phyloP scores from a whole-genome alignment of 2,797 vertebrate genomes.

The Masticophis lateralis region DNA sequence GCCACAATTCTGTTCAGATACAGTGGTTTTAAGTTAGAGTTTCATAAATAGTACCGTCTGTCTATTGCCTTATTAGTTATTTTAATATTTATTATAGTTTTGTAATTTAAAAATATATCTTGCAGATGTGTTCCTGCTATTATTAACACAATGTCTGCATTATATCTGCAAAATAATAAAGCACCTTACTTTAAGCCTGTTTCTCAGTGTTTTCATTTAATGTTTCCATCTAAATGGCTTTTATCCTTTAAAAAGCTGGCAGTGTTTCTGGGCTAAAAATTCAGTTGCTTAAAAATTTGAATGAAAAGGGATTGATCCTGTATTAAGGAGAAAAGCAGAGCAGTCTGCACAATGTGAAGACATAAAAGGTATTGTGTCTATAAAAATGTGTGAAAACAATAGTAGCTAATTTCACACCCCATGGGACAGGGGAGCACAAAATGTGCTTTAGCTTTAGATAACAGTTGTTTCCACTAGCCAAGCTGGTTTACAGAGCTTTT shows the following conservation, averaged over 20 bases:
- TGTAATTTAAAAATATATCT: background rate
- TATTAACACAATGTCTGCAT: background rate
- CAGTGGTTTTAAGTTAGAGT: background rate
- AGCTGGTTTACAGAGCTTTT: constrained; percentile 67
- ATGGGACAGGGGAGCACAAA: constrained; percentile 69
- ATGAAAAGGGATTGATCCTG: constrained; percentile 59
- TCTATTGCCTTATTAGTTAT: background rate
- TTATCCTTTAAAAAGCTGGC: background rate
- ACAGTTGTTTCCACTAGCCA: constrained; percentile 68
- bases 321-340: constrained; percentile 62
- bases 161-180: constrained; percentile 1
- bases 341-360: constrained; percentile 67
- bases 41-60: background rate
- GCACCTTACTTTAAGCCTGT: constrained; percentile 23
- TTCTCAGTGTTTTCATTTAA: constrained; percentile 39
- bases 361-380: constrained; percentile 75
- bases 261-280: constrained; percentile 52
- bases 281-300: constrained; percentile 69
- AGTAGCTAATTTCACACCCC: constrained; percentile 79
- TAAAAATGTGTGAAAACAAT: constrained; percentile 76
- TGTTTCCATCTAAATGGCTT: constrained; percentile 36
- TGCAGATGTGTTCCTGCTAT: background rate
- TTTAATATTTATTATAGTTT: background rate
- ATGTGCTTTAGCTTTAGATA: constrained; percentile 77
- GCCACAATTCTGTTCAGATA: background rate